Percentiles rank a stretch among this genome's conserved stretches.
phyloP scores from a whole-genome alignment of 1,140 invertebrate genomes.

The Scaptomyza pallida region DNA sequence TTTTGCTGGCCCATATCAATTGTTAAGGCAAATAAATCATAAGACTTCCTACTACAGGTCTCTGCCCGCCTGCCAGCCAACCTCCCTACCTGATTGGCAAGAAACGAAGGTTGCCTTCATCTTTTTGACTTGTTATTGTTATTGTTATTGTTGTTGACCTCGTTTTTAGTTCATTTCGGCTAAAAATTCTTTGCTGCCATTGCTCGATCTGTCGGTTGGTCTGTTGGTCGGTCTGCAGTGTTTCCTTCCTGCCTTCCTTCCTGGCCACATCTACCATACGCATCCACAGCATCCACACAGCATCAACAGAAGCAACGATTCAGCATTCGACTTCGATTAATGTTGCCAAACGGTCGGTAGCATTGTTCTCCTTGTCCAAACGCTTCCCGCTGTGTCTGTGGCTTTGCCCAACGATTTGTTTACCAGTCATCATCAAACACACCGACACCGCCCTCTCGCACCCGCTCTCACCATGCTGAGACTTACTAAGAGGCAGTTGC shows the following conservation, averaged over 20 bases:
- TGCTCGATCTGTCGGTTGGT: conserved; percentile 3
- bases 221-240: conserved; percentile 37
- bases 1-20: conserved; percentile 51
- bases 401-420: conserved; percentile 44
- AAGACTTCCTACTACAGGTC: conserved; percentile 55
- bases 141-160: conserved; percentile 30
- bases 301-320: conserved; percentile 37
- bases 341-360: conserved; percentile 55
- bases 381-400: neutral
- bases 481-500: conserved; percentile 2
- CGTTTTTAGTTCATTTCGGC: conserved; percentile 43
- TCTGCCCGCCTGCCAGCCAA: neutral
- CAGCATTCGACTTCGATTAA: conserved; percentile 70
- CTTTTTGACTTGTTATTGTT: conserved; percentile 12
- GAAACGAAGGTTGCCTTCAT: conserved; percentile 8
- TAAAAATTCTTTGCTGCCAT: conserved; percentile 8
- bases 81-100: conserved; percentile 21
- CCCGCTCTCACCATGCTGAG: no score
- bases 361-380: conserved; percentile 14
- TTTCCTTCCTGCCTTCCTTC: conserved; percentile 50
- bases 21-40: conserved; percentile 72
- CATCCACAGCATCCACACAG: no score
- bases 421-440: conserved; percentile 56
- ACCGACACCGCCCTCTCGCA: no score
- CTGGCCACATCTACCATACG: conserved; percentile 31